Evolutionary conservation across 2,797 vertebrate genomes (phyloP).

Genomic region (Pterois miles): DNA sequence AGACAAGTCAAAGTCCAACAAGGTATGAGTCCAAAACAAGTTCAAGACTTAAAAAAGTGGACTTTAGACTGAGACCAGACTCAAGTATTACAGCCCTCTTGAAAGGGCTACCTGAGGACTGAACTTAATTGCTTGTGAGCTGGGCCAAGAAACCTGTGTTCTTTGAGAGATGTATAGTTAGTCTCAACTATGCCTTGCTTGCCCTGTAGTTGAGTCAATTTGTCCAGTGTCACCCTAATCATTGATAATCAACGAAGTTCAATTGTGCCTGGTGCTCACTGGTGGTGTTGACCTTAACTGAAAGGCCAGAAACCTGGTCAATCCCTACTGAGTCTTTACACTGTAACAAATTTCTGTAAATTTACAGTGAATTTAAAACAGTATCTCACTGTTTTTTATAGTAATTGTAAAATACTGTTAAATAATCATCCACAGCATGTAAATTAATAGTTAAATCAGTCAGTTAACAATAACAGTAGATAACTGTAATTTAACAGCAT

Average conservation of each 20-base stretch:
- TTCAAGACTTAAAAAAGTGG: no score
- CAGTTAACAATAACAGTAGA: no score
- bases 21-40: no score
- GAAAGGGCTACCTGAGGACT: background rate
- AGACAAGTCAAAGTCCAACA: fast-evolving
- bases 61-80: no score
- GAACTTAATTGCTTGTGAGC: background rate
- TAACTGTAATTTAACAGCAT: no score
- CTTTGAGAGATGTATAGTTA: background rate
- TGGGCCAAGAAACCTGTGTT: background rate
- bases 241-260: slow-evolving; percentile 24
- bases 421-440: no score
- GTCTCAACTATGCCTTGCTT: background rate
- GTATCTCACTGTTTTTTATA: no score
- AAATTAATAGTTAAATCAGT: no score
- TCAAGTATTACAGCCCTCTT: no score
- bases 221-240: slow-evolving; percentile 29
- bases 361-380: no score
- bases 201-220: slow-evolving; percentile 14
- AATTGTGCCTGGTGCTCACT: slow-evolving; percentile 1
- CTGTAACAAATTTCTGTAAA: no score
- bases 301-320: slow-evolving; percentile 17
- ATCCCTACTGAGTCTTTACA: background rate
- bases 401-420: no score
- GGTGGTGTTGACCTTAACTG: slow-evolving; percentile 2